phyloP scores from a whole-genome alignment of 2,797 vertebrate species.

The Benthosema pterotum region DNA sequence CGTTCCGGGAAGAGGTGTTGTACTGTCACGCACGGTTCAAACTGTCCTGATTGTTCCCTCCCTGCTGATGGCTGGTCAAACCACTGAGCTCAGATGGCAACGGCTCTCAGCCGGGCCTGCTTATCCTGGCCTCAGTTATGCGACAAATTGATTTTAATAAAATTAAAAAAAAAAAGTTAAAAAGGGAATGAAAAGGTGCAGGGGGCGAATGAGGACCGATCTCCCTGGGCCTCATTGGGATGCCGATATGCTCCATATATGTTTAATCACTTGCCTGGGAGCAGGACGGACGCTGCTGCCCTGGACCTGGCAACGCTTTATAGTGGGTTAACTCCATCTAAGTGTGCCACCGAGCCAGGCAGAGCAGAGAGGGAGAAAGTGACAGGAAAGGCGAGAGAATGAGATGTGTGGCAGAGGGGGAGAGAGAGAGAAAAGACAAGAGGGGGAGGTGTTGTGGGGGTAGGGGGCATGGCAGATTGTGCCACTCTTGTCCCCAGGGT shows the following conservation, averaged over 20 bases:
- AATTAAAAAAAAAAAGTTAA: conserved; percentile 54
- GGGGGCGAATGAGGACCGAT: conserved; percentile 62
- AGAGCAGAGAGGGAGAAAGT: conserved; percentile 22
- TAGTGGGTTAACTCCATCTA: conserved; percentile 27
- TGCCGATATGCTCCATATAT: conserved; percentile 56
- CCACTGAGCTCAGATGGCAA: conserved; percentile 52
- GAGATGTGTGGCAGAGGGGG: conserved; percentile 19
- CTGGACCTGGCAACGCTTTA: conserved; percentile 40
- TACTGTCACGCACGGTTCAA: conserved; percentile 47
- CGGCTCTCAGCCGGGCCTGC: conserved; percentile 44
- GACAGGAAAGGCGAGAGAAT: conserved; percentile 11
- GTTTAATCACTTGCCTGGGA: conserved; percentile 64
- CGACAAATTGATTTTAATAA: conserved; percentile 66
- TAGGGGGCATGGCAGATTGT: conserved; percentile 56
- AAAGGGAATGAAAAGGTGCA: conserved; percentile 60
- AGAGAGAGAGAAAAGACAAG: not conserved
- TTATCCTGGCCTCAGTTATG: conserved; percentile 50
- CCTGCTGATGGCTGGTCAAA: conserved; percentile 55
- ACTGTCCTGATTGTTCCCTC: conserved; percentile 49
- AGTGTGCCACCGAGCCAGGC: conserved; percentile 29
- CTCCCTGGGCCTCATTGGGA: conserved; percentile 50
- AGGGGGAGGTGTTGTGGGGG: conserved; percentile 6
- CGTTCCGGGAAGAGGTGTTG: conserved; percentile 16
- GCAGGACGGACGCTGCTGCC: conserved; percentile 26
- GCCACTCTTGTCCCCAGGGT: conserved; percentile 49